phyloP scores from a whole-genome alignment of 2,888 invertebrate genomes.

The Hydraecia micacea region DNA sequence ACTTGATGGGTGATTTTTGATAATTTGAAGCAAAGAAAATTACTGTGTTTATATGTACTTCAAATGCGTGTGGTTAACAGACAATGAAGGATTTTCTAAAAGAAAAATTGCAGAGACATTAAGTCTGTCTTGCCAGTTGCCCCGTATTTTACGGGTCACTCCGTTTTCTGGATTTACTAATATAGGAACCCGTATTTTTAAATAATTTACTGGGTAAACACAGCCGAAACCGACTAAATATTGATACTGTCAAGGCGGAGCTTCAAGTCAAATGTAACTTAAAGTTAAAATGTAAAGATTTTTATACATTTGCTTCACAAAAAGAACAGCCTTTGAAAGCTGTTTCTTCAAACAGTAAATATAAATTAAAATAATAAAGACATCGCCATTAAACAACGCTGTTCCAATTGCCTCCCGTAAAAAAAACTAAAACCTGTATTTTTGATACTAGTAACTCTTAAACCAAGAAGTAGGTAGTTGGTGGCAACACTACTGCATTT shows the following conservation, averaged over 20 bases:
- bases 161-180: not conserved
- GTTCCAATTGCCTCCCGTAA: too few relatives aligned
- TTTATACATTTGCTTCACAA: too few relatives aligned
- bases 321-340: too few relatives aligned
- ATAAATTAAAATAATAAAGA: not conserved
- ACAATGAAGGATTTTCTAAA: too few relatives aligned
- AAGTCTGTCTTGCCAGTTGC: not conserved
- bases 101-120: not conserved
- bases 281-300: not conserved
- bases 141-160: not conserved
- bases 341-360: not conserved
- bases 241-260: too few relatives aligned
- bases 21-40: not conserved
- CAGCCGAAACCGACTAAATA: not conserved
- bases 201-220: too few relatives aligned
- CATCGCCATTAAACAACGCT: not conserved
- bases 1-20: not conserved
- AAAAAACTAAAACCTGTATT: too few relatives aligned
- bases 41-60: not conserved
- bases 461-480: not conserved
- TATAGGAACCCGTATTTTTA: too few relatives aligned
- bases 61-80: too few relatives aligned
- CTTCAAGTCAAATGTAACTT: too few relatives aligned
- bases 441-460: too few relatives aligned
- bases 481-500: not conserved